Evolutionary conservation across 2,888 invertebrate species (phyloP), one percentile per base, ranked within the genome.

Genomic region (Dryobota labecula): DNA sequence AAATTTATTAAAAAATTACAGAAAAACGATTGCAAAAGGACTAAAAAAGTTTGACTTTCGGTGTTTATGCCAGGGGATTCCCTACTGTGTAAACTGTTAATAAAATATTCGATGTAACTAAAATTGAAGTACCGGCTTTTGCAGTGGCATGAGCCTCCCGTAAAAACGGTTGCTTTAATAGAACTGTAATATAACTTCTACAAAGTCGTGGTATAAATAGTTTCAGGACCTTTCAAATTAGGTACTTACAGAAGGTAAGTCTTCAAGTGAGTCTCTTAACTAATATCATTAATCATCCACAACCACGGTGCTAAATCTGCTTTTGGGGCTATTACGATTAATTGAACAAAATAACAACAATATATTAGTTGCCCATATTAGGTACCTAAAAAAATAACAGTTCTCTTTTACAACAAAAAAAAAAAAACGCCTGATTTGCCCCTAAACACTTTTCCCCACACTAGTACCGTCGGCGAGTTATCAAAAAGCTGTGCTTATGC

Each of bases 401-500:
- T 41, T 13, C 13, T 41, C 18, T 53, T 53, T 33, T 36, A 9
- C 20, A 20, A 20, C 7, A 43, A 18, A 33, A n/a, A 5, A 18
- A 54, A 45, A 49, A 47, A 11, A 18, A 24, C 1, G 20, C 13
- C 4, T 1, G 0, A 58, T 70, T 60, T 58, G 20, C 11, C 15
- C 15, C 8, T 18, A 9, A 82, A 41, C 82, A 79, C 84, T 88
- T 85, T 79, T 76, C 47, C 0, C 1, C 20, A 0, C 67, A 63
- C 20, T 69, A 24, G 76, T 90, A 76, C 83, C 57, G 72, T 83
- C 85, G 86, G 87, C 88, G 84, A 88, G 87, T 89, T 90, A 92
- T 91, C 91, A 90, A 90, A 91, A 90, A 90, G 89, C 89, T 83
- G 86, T 87, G 78, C 87, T 89, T 87, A 87, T 85, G 87, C 86